phyloP scores from a whole-genome alignment of 2,797 vertebrate species.

The Melopsittacus undulatus region DNA sequence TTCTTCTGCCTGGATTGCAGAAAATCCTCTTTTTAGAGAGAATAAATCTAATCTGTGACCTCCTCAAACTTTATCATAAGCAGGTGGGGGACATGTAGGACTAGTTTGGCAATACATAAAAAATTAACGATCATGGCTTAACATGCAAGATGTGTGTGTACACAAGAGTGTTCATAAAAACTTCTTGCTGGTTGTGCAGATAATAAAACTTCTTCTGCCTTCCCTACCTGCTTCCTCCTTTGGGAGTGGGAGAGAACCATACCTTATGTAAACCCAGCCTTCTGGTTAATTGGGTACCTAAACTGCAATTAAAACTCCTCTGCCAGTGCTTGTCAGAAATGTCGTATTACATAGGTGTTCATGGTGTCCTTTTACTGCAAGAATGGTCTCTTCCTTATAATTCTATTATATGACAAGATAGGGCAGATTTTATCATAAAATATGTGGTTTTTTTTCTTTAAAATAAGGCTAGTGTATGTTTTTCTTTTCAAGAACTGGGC shows the following conservation, averaged over 20 bases:
- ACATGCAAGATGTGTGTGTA: neutral
- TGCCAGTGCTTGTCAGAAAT: neutral
- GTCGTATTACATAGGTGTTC: neutral
- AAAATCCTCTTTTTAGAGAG: neutral
- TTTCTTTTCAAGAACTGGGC: neutral
- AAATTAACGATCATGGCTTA: neutral
- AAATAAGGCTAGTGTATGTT: neutral
- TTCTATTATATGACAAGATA: neutral
- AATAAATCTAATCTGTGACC: neutral
- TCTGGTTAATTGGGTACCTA: neutral
- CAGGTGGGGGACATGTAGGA: neutral
- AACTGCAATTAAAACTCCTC: neutral
- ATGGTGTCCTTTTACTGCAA: neutral
- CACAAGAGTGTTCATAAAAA: neutral
- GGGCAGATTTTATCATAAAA: neutral
- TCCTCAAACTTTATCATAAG: neutral
- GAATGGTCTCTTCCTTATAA: neutral
- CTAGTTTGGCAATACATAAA: constrained; percentile 10
- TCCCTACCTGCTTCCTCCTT: neutral
- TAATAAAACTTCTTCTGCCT: neutral
- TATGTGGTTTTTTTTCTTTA: neutral
- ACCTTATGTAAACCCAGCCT: neutral
- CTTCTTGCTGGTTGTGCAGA: neutral
- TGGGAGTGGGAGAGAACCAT: neutral
- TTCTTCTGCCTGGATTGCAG: neutral